phyloP scores from a whole-genome alignment of 1,140 invertebrate genomes.

The Drosophila elegans region DNA sequence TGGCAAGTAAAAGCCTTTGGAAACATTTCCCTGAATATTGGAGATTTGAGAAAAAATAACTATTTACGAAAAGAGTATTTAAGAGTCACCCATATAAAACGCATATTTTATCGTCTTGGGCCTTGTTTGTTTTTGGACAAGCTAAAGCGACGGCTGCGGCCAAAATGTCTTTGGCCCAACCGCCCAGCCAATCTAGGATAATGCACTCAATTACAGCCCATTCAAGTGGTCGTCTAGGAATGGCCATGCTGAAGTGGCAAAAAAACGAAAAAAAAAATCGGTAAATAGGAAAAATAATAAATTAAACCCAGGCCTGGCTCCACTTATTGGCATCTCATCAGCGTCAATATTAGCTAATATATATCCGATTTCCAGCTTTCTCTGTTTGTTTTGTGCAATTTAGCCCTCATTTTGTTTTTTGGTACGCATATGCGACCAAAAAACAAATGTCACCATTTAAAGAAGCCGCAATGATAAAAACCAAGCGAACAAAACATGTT shows the following conservation, averaged over 20 bases:
- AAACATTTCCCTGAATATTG: background rate
- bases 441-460: background rate
- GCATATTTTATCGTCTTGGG: conserved; percentile 6
- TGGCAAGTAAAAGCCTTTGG: background rate
- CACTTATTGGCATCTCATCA: conserved; percentile 33
- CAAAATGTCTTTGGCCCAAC: conserved; percentile 50
- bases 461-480: no score
- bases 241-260: conserved; percentile 4
- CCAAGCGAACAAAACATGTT: no score
- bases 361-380: conserved; percentile 5
- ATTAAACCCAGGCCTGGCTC: conserved; percentile 29
- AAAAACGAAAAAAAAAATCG: background rate
- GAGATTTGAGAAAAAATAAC: no score
- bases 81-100: background rate
- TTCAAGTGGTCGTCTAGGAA: conserved; percentile 35
- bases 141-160: conserved; percentile 65
- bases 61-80: conserved; percentile 2
- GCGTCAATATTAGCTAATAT: no score
- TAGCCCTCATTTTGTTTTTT: conserved; percentile 1
- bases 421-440: background rate
- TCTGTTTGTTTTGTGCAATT: conserved; percentile 19
- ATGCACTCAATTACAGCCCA: conserved; percentile 81
- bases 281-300: conserved; percentile 8
- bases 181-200: conserved; percentile 68
- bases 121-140: conserved; percentile 37